phyloP scores from a whole-genome alignment of 2,888 invertebrate genomes.

The Plebejus argus region DNA sequence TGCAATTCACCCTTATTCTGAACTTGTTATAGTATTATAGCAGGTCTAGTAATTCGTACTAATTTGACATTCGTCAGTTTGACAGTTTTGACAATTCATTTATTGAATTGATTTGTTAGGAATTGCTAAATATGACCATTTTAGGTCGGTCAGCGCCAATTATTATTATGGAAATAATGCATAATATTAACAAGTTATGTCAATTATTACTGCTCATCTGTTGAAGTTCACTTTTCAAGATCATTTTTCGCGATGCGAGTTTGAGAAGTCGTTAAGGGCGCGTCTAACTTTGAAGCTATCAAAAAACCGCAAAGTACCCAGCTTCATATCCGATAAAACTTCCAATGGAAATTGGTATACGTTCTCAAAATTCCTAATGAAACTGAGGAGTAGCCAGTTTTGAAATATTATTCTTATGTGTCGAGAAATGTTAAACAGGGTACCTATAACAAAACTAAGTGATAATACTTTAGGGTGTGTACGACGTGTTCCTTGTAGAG shows the following conservation, averaged over 20 bases:
- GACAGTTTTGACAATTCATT: no score
- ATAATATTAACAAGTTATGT: neutral
- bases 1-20: no score
- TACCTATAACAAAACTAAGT: no score
- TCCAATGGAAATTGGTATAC: constrained; percentile 16
- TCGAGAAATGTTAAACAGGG: neutral
- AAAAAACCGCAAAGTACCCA: constrained; percentile 17
- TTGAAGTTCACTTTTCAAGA: neutral
- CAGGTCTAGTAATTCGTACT: no score
- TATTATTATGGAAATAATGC: no score
- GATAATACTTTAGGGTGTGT: no score
- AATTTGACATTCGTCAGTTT: no score
- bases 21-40: no score
- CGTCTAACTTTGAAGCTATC: neutral
- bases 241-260: constrained; percentile 11
- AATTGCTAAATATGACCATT: no score
- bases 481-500: no score
- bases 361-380: constrained; percentile 15
- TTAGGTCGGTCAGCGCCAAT: no score
- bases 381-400: neutral
- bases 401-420: neutral
- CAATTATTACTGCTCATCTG: neutral
- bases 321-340: constrained; percentile 1
- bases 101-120: no score
- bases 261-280: constrained; percentile 2